Evolutionary conservation across 2,113 vertebrate genomes (phyloP), one percentile per base, ranked within the genome.

Genomic region (Chelonoidis abingdonii): DNA sequence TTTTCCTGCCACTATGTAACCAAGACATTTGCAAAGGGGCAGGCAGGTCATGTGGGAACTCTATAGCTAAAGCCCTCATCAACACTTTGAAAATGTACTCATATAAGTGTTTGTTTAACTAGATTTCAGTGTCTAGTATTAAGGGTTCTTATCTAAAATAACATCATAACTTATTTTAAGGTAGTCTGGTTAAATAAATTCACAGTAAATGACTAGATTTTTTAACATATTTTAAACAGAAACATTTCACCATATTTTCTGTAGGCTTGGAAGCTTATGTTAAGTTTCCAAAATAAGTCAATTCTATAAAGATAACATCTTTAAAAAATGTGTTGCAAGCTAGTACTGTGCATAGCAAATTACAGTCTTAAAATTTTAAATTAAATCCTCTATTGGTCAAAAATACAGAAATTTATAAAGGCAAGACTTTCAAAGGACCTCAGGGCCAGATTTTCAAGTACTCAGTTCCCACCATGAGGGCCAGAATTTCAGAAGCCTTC

Each of bases 231-330:
- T 98, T 98, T 98, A 98, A 98, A 98, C 91, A 98, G 97, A 98
- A 98, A 98, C 96, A 97, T 76, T 97, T 92, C 85, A 84, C 98
- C 98, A 98, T 98, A 98, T 98, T 98, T 98, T 98, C 98, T 98
- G 98, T 98, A 98, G 98, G 98, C 97, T 98, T 98, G 98, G 96
- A 98, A 98, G 98, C 98, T 98, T 98, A 98, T 98, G 98, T 97
- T 98, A 98, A 98, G 98, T 98, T 98, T 98, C 98, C 98, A 98
- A 98, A 98, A 98, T 98, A 98, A 98, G 98, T 98, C 98, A 98
- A 97, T 98, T 98, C 96, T 97, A 98, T 97, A 98, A 98, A 97
- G 98, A 98, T 98, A 98, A 98, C 98, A 98, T 98, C 95, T 98
- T 98, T 92, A 94, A 97, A 95, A 98, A 97, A 98, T 89, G 97